Evolutionary conservation across 2,888 invertebrate species (phyloP).

Genomic region (Eupithecia centaureata): DNA sequence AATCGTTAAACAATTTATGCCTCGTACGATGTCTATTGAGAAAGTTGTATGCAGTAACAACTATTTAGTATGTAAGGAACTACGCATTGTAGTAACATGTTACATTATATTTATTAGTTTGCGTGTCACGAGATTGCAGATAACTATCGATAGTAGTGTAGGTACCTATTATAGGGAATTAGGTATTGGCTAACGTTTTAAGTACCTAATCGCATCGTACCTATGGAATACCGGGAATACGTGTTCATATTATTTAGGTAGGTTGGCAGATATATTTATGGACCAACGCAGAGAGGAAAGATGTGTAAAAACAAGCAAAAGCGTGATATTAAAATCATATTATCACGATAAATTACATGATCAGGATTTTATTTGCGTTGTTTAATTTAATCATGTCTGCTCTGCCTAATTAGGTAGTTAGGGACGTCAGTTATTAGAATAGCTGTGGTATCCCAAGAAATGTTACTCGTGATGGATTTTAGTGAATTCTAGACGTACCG

Average conservation of each 20-base stretch:
- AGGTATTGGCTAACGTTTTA: constrained; percentile 7
- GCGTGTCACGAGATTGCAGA: constrained; percentile 8
- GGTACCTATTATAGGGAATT: background rate
- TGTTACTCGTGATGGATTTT: background rate
- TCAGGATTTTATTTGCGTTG: no score
- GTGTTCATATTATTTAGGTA: background rate
- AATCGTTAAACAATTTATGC: constrained; percentile 32
- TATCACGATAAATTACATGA: no score
- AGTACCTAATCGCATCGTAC: background rate
- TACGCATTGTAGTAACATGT: constrained; percentile 26
- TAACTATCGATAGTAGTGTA: constrained; percentile 11
- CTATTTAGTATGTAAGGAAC: constrained; percentile 29
- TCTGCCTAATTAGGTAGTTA: no score
- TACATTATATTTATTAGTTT: constrained; percentile 18
- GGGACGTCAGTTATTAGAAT: background rate
- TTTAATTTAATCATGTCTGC: no score
- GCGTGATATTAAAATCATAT: background rate
- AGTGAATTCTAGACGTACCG: background rate
- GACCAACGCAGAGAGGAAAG: background rate
- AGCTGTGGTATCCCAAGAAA: background rate
- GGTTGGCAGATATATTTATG: no score
- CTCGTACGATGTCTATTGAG: constrained; percentile 21
- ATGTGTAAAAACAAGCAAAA: background rate
- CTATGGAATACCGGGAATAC: no score
- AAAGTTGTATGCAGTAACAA: constrained; percentile 22